phyloP scores from a whole-genome alignment of 1,140 invertebrate genomes.

The Ectropis grisescens region DNA sequence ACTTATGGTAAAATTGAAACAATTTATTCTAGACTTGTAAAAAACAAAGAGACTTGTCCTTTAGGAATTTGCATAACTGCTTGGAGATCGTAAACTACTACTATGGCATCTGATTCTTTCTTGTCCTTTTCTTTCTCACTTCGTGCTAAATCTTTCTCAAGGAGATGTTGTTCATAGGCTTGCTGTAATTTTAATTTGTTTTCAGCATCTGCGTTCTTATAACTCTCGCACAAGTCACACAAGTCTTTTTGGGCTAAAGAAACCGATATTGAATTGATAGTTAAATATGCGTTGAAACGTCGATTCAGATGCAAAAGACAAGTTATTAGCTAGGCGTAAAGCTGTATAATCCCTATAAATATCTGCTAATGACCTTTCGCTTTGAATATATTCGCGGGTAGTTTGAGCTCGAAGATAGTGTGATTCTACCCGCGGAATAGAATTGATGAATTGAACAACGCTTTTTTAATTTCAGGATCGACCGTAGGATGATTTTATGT shows the following conservation, averaged over 20 bases:
- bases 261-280: slow-evolving; percentile 33
- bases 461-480: slow-evolving; percentile 7
- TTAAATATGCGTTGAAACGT: slow-evolving; percentile 27
- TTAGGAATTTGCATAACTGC: slow-evolving; percentile 23
- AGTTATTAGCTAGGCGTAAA: slow-evolving; percentile 8
- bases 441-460: slow-evolving; percentile 24
- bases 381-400: slow-evolving; percentile 31
- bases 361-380: slow-evolving; percentile 28
- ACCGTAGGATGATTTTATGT: slow-evolving; percentile 10
- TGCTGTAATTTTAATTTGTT: slow-evolving; percentile 16
- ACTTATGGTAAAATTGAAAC: slow-evolving; percentile 36
- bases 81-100: slow-evolving; percentile 40
- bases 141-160: slow-evolving; percentile 18
- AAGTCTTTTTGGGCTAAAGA: slow-evolving; percentile 45
- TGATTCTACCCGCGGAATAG: slow-evolving; percentile 26
- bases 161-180: slow-evolving; percentile 12
- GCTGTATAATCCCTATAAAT: slow-evolving; percentile 28
- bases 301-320: slow-evolving; percentile 11
- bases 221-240: slow-evolving; percentile 35
- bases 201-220: slow-evolving; percentile 27
- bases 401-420: slow-evolving; percentile 36
- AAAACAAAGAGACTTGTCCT: slow-evolving; percentile 25
- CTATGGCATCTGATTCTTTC: slow-evolving; percentile 21
- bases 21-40: slow-evolving; percentile 28
- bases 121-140: slow-evolving; percentile 17